Base-by-base conservation (phyloP, 2,888 invertebrate genomes). In the Acrobasis suavella region DNA sequence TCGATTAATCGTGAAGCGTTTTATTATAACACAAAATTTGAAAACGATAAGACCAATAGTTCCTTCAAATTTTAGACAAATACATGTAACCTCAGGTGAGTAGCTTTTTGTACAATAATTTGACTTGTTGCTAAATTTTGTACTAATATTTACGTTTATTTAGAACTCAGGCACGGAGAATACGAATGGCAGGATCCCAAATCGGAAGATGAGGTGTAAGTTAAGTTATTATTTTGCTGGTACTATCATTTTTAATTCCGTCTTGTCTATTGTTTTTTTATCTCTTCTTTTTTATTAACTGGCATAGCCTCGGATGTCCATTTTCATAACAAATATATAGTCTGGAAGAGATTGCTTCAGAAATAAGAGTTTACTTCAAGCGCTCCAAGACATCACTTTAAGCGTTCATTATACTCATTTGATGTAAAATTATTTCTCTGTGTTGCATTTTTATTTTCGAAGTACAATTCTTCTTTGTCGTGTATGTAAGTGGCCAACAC, bases 121-220 rank as follows among this genome's bases (percentile, higher is more conserved):
- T 17, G 10, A 22, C 12, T 32, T 65, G 55, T 9, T 22, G 17
- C 16, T 64, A 51, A 58, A 62, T 67, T 55, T 56, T 51, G 15
- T 52, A 39, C n/a, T 59, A 66, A 66, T 67, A 68, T 15, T 50
- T 69, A 2, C 62, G 39, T 70, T 66, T 62, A 67, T 91, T 90
- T 62, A 95, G 95, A 77, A 69, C 74, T 93, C 68, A 79, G 72
- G 62, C 96, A 96, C 78, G 96, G 96, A n/a, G 96, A 96, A 89
- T 98, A 96, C 84, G 98, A 98, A 91, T 97, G 96, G 95, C 94
- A 97, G 87, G 98, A 98, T 85, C 97, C 98, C 5, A 96, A 97
- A 86, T 95, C 96, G 0, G 96, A 97, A 75, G 96, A 96, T 73
- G 98, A 98, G 94, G 94, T 98, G 98, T 98, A 93, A 94, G 96